Percentiles rank a stretch among this genome's conserved stretches.
These are phyloP conservation scores for Paraescarpia echinospica DNA, from an alignment of 1,140 invertebrate genomes.

Conservation along the genomic window DNA sequence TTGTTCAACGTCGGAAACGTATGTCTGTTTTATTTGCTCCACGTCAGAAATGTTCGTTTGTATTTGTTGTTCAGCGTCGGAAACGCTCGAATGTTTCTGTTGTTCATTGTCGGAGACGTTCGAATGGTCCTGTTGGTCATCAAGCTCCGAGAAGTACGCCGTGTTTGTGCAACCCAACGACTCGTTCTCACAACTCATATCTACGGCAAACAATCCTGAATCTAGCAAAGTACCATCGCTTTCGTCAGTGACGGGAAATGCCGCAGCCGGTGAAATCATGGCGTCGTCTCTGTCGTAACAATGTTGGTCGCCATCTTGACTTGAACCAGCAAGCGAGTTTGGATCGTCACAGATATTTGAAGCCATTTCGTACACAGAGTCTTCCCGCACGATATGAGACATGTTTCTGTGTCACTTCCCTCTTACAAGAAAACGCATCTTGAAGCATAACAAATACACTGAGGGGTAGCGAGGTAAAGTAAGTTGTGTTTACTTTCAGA, in stretches of 20 bases:
- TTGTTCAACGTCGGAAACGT: too few species aligned
- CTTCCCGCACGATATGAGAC: neutral
- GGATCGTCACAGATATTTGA: neutral
- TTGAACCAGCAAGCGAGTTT: neutral
- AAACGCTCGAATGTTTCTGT: neutral
- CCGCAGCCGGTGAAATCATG: neutral
- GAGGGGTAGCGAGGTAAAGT: too few species aligned
- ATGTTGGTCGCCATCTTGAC: neutral
- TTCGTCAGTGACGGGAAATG: neutral
- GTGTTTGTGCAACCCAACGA: neutral
- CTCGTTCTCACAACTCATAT: neutral
- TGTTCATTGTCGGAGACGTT: neutral
- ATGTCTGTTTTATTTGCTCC: too few species aligned
- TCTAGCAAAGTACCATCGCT: neutral
- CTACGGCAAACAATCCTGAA: neutral
- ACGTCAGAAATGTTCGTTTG: too few species aligned
- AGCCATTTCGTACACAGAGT: neutral
- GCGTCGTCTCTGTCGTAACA: neutral
- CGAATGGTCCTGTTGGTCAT: neutral
- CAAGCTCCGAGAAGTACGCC: neutral
- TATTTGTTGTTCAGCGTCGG: too few species aligned
- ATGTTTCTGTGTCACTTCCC: neutral
- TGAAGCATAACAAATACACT: too few species aligned
- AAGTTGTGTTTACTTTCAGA: too few species aligned
- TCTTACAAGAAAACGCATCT: neutral